Percentiles rank a stretch among this genome's conserved stretches.
Evolutionary conservation across 2,888 invertebrate species (phyloP).

Genomic region (Eutolmus rufibarbis): DNA sequence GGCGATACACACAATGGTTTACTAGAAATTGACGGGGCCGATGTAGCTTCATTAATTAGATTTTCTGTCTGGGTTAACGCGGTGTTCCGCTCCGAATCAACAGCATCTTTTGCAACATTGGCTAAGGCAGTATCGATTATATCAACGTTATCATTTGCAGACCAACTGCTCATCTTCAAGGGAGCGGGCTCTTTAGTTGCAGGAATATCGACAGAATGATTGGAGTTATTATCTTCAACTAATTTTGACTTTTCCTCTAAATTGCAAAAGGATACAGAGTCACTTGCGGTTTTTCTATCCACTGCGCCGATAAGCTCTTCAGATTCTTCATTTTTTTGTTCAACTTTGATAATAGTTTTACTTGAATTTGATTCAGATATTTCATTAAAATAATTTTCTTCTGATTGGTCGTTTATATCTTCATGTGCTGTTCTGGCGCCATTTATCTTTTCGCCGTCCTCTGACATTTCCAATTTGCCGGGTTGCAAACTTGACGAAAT

Average conservation of each 20-base stretch:
- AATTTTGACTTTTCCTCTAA: background rate
- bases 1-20: background rate
- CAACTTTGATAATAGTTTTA: background rate
- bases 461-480: background rate
- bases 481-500: background rate
- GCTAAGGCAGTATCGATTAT: slow-evolving; percentile 9
- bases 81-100: slow-evolving; percentile 51
- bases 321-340: background rate
- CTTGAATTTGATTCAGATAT: background rate
- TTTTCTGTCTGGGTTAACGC: slow-evolving; percentile 43
- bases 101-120: slow-evolving; percentile 11
- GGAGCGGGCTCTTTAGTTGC: background rate
- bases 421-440: slow-evolving; percentile 40
- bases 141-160: background rate
- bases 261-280: background rate
- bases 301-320: background rate
- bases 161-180: background rate
- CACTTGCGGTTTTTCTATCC: background rate
- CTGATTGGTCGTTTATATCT: background rate
- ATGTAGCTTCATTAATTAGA: slow-evolving; percentile 50
- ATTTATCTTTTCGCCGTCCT: background rate
- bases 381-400: background rate
- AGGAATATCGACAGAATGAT: background rate
- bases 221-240: background rate
- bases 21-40: slow-evolving; percentile 19